A percentile compares a stretch with the other conserved stretches of the same genome.
Conservation (phyloP, 2,797 vertebrate species). For the Phoebastria nigripes region DNA sequence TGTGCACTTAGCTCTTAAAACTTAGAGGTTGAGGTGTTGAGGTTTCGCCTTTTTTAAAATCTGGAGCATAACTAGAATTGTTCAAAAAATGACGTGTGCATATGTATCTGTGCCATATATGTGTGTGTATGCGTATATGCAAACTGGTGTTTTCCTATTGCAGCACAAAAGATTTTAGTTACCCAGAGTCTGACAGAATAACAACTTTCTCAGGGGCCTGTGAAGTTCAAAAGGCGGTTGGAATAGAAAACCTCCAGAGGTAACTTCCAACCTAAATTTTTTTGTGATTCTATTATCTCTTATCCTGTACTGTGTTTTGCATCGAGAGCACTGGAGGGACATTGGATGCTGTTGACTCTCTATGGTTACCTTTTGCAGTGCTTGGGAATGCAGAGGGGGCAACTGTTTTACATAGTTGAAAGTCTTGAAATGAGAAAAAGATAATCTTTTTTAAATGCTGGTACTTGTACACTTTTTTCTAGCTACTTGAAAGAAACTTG, state of each 20-base stretch:
- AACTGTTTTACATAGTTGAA: background rate
- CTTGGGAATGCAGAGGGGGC: background rate
- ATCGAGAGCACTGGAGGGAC: background rate
- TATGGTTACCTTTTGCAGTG: background rate
- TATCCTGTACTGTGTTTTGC: too few species aligned
- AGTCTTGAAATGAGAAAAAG: background rate
- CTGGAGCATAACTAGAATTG: background rate
- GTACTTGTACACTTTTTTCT: background rate
- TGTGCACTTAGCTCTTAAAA: background rate
- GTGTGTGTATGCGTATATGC: background rate
- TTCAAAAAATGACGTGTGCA: background rate
- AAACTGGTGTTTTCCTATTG: fast-evolving
- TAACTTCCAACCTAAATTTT: background rate
- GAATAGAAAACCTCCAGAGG: background rate
- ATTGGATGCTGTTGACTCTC: background rate
- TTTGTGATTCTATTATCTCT: background rate
- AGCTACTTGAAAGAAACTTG: background rate
- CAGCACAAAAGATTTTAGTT: background rate
- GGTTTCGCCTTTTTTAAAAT: background rate
- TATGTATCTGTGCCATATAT: background rate
- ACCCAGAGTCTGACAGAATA: background rate
- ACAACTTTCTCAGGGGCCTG: background rate
- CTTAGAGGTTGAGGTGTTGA: background rate
- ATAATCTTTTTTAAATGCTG: background rate
- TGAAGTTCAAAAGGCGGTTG: background rate